phyloP scores from a whole-genome alignment of 2,113 vertebrate species.

The Etheostoma cragini region DNA sequence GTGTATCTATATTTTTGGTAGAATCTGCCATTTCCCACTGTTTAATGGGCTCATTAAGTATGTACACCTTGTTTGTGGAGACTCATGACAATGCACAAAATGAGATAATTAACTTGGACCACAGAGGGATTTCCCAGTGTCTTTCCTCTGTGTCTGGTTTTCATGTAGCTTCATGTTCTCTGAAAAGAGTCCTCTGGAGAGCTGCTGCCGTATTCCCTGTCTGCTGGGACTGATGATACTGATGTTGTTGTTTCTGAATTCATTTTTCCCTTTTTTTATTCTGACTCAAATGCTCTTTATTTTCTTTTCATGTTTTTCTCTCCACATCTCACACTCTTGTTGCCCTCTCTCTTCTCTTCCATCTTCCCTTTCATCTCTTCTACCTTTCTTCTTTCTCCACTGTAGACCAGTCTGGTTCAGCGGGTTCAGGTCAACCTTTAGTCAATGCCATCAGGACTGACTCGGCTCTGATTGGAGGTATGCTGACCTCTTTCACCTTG shows the following conservation, averaged over 20 bases:
- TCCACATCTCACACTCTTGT: not conserved
- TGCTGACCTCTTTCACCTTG: conserved; percentile 18
- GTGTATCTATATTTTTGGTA: not conserved
- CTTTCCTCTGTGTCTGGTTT: conserved; percentile 19
- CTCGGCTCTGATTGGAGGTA: conserved; percentile 96
- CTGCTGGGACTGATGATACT: conserved; percentile 15
- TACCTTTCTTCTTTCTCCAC: not conserved
- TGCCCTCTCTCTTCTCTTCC: not conserved
- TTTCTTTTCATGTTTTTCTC: not conserved
- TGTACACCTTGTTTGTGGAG: conserved; percentile 30
- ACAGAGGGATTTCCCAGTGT: conserved; percentile 18
- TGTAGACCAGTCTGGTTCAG: conserved; percentile 91
- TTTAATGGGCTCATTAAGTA: conserved; percentile 45
- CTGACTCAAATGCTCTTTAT: not conserved
- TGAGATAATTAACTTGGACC: conserved; percentile 58
- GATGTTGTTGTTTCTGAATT: conserved; percentile 37
- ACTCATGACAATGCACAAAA: conserved; percentile 47
- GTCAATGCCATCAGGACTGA: conserved; percentile 89
- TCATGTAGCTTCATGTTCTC: conserved; percentile 23
- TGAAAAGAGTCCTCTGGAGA: conserved; percentile 4
- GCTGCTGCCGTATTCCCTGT: conserved; percentile 22
- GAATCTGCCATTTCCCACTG: conserved; percentile 2
- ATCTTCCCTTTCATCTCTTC: not conserved
- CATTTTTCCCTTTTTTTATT: conserved; percentile 6
- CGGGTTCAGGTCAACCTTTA: conserved; percentile 88